phyloP scores from a whole-genome alignment of 2,113 vertebrate genomes.

The Cheirogaleus medius region DNA sequence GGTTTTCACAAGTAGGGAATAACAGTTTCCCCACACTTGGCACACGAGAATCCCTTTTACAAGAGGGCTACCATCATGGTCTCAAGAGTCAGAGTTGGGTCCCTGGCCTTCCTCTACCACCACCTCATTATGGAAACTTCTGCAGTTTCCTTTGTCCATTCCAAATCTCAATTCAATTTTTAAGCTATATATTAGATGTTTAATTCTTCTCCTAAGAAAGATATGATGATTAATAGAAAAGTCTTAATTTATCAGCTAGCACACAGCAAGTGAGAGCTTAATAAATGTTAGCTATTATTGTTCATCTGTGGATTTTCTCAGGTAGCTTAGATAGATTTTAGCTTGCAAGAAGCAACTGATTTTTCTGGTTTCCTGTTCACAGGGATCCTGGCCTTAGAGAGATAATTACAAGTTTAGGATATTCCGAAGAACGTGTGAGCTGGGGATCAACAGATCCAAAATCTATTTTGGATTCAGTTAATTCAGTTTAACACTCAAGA shows the following conservation, averaged over 20 bases:
- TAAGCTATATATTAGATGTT: neutral
- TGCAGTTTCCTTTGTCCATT: neutral
- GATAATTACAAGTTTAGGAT: neutral
- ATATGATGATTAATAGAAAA: neutral
- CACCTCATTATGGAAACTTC: neutral
- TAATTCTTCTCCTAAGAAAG: neutral
- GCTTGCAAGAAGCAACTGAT: neutral
- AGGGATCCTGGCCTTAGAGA: neutral
- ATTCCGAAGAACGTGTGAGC: neutral
- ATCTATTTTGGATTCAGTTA: conserved; percentile 49
- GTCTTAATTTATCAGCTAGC: neutral
- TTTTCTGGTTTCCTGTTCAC: neutral
- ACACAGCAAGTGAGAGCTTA: neutral
- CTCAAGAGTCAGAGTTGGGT: neutral
- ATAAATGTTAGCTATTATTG: neutral
- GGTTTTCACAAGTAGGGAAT: neutral
- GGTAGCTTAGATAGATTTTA: neutral
- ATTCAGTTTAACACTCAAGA: conserved; percentile 58
- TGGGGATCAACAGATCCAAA: conserved; percentile 33
- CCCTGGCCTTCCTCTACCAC: neutral
- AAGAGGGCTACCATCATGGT: accelerated
- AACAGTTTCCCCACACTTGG: neutral
- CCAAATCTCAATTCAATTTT: neutral
- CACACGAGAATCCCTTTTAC: neutral
- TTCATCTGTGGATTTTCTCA: neutral